Evolutionary conservation across 2,113 vertebrate species (phyloP), one percentile per base, ranked within the genome.

Genomic region (Eidolon helvum): DNA sequence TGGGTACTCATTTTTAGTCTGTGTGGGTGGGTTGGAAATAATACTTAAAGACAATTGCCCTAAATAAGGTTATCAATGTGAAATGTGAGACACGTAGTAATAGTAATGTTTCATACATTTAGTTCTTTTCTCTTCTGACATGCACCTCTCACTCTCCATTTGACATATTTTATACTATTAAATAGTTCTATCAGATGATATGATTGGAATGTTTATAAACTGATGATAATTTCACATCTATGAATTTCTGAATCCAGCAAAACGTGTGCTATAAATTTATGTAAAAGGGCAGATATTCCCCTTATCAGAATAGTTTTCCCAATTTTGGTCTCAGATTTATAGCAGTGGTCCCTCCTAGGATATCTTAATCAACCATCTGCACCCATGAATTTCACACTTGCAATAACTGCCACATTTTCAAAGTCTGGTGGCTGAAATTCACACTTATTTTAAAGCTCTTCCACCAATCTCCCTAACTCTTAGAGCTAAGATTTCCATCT

Each of bases 401-500:
- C 1, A 45, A 69, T 94, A 97, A 96, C 96, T 97, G 79, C 55
- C 77, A 97, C 84, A 97, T 95, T 98, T 98, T 96, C 80, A 77
- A 97, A 91, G 72, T 87, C 86, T 93, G 98, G 97, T 77, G 33
- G 90, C 95, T 98, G 94, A 98, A 98, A 98, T 97, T 95, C 38
- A 0, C 72, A 88, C 77, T 96, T 95, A 97, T 97, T 98, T 98
- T 98, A 96, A 98, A 97, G 84, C 86, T 65, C 87, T 96, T 97
- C 87, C 78, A 98, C 96, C 97, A 98, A 65, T 98, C 91, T 85
- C 65, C 94, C 92, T 98, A 97, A 98, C 63, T 94, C 95, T 74
- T 66, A 96, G 91, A 98, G 94, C 77, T 97, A 97, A 97, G 97
- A 98, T 98, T 98, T 98, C 77, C 89, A 97, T 98, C 96, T 98